A percentile compares a stretch with the other conserved stretches of the same genome.
phyloP scores from a whole-genome alignment of 2,797 vertebrate species.

The Sebastolobus altivelis region DNA sequence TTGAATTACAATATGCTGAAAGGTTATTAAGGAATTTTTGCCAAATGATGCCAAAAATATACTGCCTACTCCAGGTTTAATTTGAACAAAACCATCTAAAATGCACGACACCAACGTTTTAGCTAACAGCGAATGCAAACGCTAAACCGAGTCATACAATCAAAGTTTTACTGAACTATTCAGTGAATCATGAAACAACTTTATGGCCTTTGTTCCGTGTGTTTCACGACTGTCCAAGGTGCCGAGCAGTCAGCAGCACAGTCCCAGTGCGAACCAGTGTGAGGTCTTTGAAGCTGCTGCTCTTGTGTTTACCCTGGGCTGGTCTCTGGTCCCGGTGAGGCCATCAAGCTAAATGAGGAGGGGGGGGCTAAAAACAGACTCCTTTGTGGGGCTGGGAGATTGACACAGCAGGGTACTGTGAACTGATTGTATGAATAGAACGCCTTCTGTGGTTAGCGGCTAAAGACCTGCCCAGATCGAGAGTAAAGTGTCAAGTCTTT shows the following conservation, averaged over 20 bases:
- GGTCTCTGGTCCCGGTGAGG: conserved; percentile 54
- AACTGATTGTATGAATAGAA: conserved; percentile 62
- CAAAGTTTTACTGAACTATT: conserved; percentile 5
- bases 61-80: accelerated
- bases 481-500: conserved; percentile 19
- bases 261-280: conserved; percentile 54
- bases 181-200: conserved; percentile 17
- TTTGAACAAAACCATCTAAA: not conserved
- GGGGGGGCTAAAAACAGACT: conserved; percentile 66
- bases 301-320: conserved; percentile 68
- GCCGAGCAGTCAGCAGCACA: conserved; percentile 30
- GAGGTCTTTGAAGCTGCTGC: conserved; percentile 73
- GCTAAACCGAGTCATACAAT: not conserved
- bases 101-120: not conserved
- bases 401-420: conserved; percentile 67
- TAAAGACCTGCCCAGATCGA: conserved; percentile 45
- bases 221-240: conserved; percentile 35
- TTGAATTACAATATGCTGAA: no score
- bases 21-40: accelerated
- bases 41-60: no score
- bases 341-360: conserved; percentile 70
- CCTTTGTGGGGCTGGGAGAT: conserved; percentile 56
- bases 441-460: conserved; percentile 43
- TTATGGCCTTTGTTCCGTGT: conserved; percentile 39
- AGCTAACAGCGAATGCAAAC: not conserved